A percentile compares a stretch with the other conserved stretches of the same genome.
phyloP scores from a whole-genome alignment of 2,113 vertebrate genomes.

The Vombatus ursinus region DNA sequence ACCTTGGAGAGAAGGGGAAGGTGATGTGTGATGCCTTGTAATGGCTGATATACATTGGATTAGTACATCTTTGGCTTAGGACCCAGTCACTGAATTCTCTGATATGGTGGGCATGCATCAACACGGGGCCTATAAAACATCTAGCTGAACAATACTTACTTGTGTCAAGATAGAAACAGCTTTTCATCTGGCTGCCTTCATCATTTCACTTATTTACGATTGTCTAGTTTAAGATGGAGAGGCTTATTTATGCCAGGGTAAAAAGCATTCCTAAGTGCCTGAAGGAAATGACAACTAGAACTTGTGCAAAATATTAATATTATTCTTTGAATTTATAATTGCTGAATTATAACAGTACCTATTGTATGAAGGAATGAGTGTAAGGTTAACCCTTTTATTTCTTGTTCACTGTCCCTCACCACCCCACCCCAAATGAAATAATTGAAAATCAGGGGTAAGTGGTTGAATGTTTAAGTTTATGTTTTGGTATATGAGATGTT shows the following conservation, averaged over 20 bases:
- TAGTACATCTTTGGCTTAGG: slow-evolving; percentile 12
- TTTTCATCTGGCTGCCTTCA: not conserved
- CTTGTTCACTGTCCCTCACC: not conserved
- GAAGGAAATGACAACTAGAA: not conserved
- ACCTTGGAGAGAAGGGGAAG: slow-evolving; percentile 14
- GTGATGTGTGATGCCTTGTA: not conserved
- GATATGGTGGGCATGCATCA: not conserved
- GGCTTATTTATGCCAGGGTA: not conserved
- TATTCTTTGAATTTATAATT: not conserved
- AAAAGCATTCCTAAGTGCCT: not conserved
- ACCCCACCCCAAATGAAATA: not conserved
- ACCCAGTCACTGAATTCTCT: not conserved
- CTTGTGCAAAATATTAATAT: not conserved
- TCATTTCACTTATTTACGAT: not conserved
- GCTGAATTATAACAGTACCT: not conserved
- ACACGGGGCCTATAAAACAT: not conserved
- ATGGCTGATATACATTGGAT: not conserved
- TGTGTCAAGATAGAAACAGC: not conserved
- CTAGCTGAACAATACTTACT: not conserved
- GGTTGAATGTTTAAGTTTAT: not conserved
- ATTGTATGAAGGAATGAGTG: not conserved
- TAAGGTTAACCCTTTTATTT: not conserved
- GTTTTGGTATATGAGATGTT: not conserved
- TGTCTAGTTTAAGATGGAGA: not conserved
- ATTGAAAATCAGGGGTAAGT: not conserved